Conservation (phyloP, 2,113 vertebrate species). For the Balaeniceps rex region DNA sequence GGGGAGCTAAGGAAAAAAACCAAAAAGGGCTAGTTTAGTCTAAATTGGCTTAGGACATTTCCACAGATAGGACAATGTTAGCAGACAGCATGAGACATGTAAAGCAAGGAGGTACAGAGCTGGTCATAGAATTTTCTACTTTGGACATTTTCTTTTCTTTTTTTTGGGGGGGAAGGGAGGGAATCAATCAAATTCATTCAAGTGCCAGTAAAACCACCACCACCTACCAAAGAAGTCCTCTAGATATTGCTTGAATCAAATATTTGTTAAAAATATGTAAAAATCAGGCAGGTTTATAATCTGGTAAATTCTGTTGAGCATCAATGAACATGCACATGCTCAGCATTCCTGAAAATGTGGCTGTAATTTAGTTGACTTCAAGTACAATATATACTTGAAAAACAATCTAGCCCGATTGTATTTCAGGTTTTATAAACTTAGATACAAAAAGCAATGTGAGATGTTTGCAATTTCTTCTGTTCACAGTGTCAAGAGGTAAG, state of each 20-base stretch:
- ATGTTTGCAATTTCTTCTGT: background rate
- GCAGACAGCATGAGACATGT: fast-evolving
- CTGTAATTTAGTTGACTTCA: background rate
- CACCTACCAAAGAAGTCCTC: background rate
- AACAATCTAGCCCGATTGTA: background rate
- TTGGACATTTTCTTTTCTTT: background rate
- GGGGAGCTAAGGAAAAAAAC: background rate
- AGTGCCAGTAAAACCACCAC: background rate
- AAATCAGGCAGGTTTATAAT: background rate
- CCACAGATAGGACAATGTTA: background rate
- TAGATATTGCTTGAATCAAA: background rate
- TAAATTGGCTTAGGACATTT: background rate
- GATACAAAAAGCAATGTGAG: background rate
- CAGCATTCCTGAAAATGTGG: background rate
- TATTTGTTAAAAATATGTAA: background rate
- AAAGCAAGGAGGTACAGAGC: background rate
- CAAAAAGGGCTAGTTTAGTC: background rate
- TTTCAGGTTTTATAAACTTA: background rate
- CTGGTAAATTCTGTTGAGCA: background rate
- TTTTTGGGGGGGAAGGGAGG: background rate
- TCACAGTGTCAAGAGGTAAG: background rate
- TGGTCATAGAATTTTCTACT: background rate
- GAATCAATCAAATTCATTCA: background rate
- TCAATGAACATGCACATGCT: background rate
- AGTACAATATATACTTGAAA: background rate